These are phyloP conservation scores for Parthenolecanium corni DNA, from an alignment of 2,888 invertebrate species.

Conservation along the genomic window DNA sequence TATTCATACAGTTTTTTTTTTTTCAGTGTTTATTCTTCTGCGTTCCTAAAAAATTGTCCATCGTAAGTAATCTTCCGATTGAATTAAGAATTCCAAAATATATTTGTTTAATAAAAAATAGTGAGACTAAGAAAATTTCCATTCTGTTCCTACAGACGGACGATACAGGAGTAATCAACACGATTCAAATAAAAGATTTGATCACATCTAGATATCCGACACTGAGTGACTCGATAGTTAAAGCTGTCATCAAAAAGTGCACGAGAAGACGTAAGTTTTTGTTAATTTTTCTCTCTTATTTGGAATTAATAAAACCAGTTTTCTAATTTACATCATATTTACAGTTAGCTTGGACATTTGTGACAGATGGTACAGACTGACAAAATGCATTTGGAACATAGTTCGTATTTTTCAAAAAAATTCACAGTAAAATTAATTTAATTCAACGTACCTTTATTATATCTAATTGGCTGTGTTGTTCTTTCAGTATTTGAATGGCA, in stretches of 20 bases:
- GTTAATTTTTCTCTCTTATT: background rate
- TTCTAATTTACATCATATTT: too few species aligned
- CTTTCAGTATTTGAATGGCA: conserved; percentile 6
- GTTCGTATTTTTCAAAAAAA: background rate
- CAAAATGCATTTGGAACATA: conserved; percentile 2
- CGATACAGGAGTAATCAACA: background rate
- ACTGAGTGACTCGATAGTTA: conserved; percentile 6
- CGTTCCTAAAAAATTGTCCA: background rate
- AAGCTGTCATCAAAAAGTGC: conserved; percentile 7
- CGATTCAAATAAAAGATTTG: background rate
- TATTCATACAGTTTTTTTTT: too few species aligned
- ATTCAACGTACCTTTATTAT: background rate
- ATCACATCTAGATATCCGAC: conserved; percentile 4
- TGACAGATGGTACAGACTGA: conserved; percentile 13
- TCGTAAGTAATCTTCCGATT: background rate
- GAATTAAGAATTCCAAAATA: background rate
- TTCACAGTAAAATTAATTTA: background rate
- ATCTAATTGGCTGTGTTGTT: background rate
- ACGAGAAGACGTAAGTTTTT: conserved; percentile 4
- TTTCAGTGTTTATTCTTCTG: conserved; percentile 7
- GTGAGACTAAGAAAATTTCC: background rate
- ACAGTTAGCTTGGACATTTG: background rate
- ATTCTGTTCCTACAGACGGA: background rate
- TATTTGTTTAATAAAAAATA: too few species aligned
- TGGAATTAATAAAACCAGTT: background rate